Evolutionary conservation across 2,797 vertebrate genomes (phyloP).

Genomic region (Peromyscus aztecus): DNA sequence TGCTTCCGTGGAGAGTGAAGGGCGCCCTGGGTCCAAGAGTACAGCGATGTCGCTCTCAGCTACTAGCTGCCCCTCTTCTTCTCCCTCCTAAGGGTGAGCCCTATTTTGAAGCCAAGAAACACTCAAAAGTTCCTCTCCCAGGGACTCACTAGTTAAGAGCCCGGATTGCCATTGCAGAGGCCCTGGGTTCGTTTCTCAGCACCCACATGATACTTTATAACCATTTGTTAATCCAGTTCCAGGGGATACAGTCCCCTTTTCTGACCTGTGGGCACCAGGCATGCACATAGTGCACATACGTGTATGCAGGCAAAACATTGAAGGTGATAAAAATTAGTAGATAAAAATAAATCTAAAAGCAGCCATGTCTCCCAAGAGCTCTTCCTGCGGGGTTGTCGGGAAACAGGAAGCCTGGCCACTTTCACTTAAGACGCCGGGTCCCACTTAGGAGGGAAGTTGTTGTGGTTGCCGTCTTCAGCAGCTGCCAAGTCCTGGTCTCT

Average conservation of each 20-base stretch:
- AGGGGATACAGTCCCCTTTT: neutral
- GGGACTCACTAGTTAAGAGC: neutral
- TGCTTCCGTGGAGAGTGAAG: neutral
- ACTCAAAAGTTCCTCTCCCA: neutral
- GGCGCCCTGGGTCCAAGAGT: neutral
- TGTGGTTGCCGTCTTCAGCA: neutral
- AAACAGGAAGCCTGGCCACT: slow-evolving; percentile 44
- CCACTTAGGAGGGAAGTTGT: slow-evolving; percentile 40
- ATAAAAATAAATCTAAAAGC: neutral
- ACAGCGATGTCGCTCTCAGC: neutral
- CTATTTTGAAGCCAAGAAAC: neutral
- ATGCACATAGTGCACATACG: neutral
- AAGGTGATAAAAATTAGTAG: neutral
- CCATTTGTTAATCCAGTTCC: neutral
- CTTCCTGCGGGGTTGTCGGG: neutral
- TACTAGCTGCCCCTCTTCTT: neutral
- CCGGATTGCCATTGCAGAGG: neutral
- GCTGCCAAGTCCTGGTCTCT: neutral
- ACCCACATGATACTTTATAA: neutral
- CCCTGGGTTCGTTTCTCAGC: neutral
- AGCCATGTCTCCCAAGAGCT: neutral
- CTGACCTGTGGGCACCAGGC: too few species aligned
- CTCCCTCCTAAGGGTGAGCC: neutral
- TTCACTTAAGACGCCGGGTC: neutral
- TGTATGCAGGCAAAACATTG: neutral